Base-by-base conservation (phyloP, 2,888 invertebrate genomes). In the Helicoverpa assulta region DNA sequence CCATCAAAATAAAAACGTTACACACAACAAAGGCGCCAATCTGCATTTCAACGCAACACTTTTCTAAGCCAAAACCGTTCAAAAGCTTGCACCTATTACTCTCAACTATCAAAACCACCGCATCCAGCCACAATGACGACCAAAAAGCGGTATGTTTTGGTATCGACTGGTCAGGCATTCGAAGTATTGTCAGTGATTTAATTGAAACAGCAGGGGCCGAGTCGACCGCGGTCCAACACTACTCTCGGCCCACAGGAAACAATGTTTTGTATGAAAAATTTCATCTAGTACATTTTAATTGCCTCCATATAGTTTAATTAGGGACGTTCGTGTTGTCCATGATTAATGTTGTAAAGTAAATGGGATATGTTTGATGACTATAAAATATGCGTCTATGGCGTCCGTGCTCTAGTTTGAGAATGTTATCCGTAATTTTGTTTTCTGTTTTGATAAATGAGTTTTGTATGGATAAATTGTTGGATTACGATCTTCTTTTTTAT, bases 171-270 rank as follows among this genome's bases (percentile, higher is more conserved):
- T 88, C 91, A 90, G 91, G 91, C 90, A 94, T 95, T 93, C 89
- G 86, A 93, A 93, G 93, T 93, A 95, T 94, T 95, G 95, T 95
- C 93, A 93, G 95, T 92, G 92, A 91, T 94, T 94, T 95, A 95
- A 95, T 95, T 95, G 95, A 95, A 95, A 95, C 95, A 95, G 95
- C 95, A 86, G 95, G 95, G 90, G 93, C 86, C 91, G 76, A 85
- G 81, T 81, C 86, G 78, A 87, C 89, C 84, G 70, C 86, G 84
- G 82, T 82, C 86, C 87, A 87, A 89, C 89, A 87, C 87, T 82
- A 83, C 80, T 80, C 70, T 84, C 84, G 85, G 86, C 88, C 89
- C 88, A 90, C 91, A 91, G 91, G 91, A 94, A 94, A 94, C 93
- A 94, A 93, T 92, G 93, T 93, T 95, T 93, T 92, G 91, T 91